phyloP scores from a whole-genome alignment of 1,140 invertebrate genomes.

The Drosophila nannoptera region DNA sequence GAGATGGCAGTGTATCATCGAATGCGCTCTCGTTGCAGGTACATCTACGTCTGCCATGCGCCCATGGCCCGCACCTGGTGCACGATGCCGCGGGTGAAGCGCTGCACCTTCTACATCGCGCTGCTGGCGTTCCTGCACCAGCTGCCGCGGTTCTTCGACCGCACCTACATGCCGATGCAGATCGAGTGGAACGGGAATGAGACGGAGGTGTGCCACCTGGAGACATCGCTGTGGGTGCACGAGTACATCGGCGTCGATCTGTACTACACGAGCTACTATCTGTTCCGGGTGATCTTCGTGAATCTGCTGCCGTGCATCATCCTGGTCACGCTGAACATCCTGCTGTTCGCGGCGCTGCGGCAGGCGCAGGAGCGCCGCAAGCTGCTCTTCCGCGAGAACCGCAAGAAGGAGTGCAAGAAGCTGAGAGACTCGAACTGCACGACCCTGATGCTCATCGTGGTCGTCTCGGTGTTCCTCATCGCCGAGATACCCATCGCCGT shows the following conservation, averaged over 20 bases:
- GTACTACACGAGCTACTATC: conserved; percentile 90
- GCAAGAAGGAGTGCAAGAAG: conserved; percentile 90
- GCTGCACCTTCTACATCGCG: conserved; percentile 87
- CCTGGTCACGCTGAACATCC: conserved; percentile 92
- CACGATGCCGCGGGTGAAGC: conserved; percentile 89
- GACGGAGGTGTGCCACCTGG: conserved; percentile 82
- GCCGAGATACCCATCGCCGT: conserved; percentile 95
- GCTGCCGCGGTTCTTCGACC: conserved; percentile 88
- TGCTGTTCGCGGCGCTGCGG: conserved; percentile 91
- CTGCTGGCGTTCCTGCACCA: conserved; percentile 89
- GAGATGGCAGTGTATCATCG: too few species aligned
- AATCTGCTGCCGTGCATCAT: conserved; percentile 93
- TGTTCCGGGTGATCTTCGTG: conserved; percentile 93
- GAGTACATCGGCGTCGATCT: conserved; percentile 83
- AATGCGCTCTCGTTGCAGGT: conserved; percentile 75
- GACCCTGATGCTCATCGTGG: conserved; percentile 96
- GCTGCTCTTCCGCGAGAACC: conserved; percentile 90
- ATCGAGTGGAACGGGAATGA: conserved; percentile 83
- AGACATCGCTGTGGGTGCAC: conserved; percentile 84
- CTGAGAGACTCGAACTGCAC: conserved; percentile 93
- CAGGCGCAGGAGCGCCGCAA: conserved; percentile 89
- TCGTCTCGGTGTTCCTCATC: conserved; percentile 93
- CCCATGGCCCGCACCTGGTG: conserved; percentile 91
- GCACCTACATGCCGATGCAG: conserved; percentile 79
- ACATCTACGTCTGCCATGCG: conserved; percentile 95